Percentiles rank a stretch among this genome's conserved stretches.
Evolutionary conservation across 2,888 invertebrate species (phyloP).

Genomic region (Rotaria sp.): DNA sequence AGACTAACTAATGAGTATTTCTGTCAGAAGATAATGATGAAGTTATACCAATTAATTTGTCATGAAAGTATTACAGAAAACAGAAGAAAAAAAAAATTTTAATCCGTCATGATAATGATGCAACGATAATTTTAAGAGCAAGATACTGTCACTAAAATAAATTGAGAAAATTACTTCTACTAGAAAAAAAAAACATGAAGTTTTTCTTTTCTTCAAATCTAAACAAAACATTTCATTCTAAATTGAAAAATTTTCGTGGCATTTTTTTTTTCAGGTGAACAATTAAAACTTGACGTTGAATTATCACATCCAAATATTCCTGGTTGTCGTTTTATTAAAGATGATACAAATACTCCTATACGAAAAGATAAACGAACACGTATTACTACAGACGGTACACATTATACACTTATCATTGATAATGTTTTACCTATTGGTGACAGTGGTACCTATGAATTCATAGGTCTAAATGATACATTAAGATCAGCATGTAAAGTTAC

Average conservation of each 20-base stretch:
- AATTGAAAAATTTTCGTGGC: background rate
- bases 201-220: too few species aligned
- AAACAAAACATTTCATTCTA: too few species aligned
- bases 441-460: background rate
- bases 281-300: background rate
- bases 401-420: background rate
- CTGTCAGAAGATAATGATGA: background rate
- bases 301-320: slow-evolving; percentile 19
- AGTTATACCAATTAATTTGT: background rate
- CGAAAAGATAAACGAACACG: slow-evolving; percentile 6
- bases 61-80: background rate
- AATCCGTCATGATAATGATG: background rate
- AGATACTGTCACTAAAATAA: too few species aligned
- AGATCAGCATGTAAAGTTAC: background rate
- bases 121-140: too few species aligned
- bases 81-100: background rate
- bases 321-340: background rate
- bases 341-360: background rate
- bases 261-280: background rate
- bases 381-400: background rate
- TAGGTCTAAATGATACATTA: background rate
- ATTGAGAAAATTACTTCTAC: too few species aligned
- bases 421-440: background rate
- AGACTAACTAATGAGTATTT: background rate
- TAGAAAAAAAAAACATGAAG: too few species aligned